Conservation (phyloP, 1,140 invertebrate species). For the Oncopeltus fasciatus region DNA sequence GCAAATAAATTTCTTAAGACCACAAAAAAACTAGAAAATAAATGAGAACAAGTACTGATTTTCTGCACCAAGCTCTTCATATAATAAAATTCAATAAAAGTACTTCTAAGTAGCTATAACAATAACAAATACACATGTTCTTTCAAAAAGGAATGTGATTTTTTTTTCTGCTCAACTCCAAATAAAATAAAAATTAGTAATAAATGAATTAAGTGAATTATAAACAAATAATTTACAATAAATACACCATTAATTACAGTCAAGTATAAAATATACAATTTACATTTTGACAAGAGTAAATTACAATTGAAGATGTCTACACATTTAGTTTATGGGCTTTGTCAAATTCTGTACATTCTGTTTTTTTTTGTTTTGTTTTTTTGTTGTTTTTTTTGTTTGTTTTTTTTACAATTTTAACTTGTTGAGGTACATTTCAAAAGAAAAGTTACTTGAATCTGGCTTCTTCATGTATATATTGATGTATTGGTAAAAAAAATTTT, state of each 20-base stretch:
- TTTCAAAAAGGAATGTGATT: background rate
- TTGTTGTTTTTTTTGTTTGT: too few relatives aligned
- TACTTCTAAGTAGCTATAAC: background rate
- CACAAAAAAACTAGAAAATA: too few relatives aligned
- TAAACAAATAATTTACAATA: background rate
- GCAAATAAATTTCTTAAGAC: too few relatives aligned
- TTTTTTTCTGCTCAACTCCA: background rate
- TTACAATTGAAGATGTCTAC: background rate
- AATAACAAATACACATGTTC: background rate
- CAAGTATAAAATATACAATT: background rate
- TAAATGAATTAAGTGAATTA: background rate
- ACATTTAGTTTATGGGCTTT: background rate
- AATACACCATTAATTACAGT: background rate
- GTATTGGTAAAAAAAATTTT: too few relatives aligned
- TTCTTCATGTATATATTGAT: too few relatives aligned
- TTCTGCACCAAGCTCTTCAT: too few relatives aligned
- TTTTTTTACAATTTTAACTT: too few relatives aligned
- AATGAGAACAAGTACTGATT: too few relatives aligned
- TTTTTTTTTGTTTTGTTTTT: too few relatives aligned
- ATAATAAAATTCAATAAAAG: too few relatives aligned
- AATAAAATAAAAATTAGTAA: background rate
- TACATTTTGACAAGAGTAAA: background rate
- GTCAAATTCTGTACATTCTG: background rate
- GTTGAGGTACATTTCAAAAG: too few relatives aligned
- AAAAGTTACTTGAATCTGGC: too few relatives aligned